Conservation (phyloP, 2,797 vertebrate genomes). For the Hypotaenidia philippensis region DNA sequence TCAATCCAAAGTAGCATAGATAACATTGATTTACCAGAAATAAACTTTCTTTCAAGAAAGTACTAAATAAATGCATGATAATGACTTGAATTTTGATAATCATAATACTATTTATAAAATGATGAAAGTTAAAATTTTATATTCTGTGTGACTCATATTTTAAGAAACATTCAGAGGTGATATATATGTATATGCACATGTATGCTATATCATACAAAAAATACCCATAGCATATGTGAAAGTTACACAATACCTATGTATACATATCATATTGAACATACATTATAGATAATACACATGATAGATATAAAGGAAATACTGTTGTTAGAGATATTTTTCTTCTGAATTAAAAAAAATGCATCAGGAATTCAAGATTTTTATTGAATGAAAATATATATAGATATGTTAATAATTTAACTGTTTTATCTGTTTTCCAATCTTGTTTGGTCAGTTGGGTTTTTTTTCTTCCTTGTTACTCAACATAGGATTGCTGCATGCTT, state of each 20-base stretch:
- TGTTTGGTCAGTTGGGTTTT: rapidly evolving
- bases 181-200: neutral
- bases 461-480: neutral
- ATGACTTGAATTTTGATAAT: neutral
- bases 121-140: neutral
- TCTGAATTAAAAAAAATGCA: neutral
- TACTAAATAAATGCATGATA: rapidly evolving
- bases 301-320: neutral
- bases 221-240: neutral
- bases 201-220: neutral
- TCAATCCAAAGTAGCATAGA: neutral
- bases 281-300: rapidly evolving
- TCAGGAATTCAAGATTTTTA: neutral
- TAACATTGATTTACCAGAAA: neutral
- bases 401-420: neutral
- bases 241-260: neutral
- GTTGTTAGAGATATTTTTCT: neutral
- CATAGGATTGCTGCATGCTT: neutral
- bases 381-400: neutral
- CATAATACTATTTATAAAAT: neutral
- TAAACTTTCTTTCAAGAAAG: neutral
- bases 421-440: neutral
- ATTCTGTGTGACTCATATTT: neutral
- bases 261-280: neutral
- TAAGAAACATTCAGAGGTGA: neutral